Evolutionary conservation across 2,888 invertebrate genomes (phyloP), one percentile per base, ranked within the genome.

Genomic region (Sylvicola cinctus): DNA sequence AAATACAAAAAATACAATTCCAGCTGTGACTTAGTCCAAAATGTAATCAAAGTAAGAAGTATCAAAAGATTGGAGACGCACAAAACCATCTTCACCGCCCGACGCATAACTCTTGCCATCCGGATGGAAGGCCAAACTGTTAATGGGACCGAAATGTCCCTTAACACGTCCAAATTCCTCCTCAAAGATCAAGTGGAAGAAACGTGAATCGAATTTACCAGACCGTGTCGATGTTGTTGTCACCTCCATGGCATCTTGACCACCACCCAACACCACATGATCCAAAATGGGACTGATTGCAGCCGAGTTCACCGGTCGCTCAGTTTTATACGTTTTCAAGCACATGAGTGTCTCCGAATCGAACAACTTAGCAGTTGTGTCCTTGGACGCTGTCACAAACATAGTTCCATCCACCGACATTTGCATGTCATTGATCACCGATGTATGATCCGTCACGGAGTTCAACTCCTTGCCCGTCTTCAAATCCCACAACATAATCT

Each of bases 241-340:
- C 38, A 96, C 96, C 50, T 91, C 91, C 87, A 95, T 95, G 37
- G 98, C 98, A 58, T 99, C 98, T 63, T 99, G 98, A 47, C 98
- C 98, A 57, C 98, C 98, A 39, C 98, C 98, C 30, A 99, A 65
- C 2, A 93, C 84, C 5, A 96, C 96, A 62, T 99, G 96, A 57
- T 96, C 93, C 36, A 75, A 62, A 43, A 85, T 80, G 0, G 98
- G 96, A 41, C 95, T 93, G 40, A 99, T 79, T 2, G 95, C 81
- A 1, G 96, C 98, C 1, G 96, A 96, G 58, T 99, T 99, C 0
- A 98, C 88, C 0, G 95, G 96, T 42, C 96, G 68, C 51, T 96
- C 96, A 1, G 96, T 96, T 62, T 90, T 91, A 62, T 91, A 99
- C 5, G 84, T 84, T 55, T 98, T 99, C 41, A 95, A 60, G 29